Evolutionary conservation across 1,140 invertebrate species (phyloP), one percentile per base, ranked within the genome.

Genomic region (Polypedilum vanderplanki): DNA sequence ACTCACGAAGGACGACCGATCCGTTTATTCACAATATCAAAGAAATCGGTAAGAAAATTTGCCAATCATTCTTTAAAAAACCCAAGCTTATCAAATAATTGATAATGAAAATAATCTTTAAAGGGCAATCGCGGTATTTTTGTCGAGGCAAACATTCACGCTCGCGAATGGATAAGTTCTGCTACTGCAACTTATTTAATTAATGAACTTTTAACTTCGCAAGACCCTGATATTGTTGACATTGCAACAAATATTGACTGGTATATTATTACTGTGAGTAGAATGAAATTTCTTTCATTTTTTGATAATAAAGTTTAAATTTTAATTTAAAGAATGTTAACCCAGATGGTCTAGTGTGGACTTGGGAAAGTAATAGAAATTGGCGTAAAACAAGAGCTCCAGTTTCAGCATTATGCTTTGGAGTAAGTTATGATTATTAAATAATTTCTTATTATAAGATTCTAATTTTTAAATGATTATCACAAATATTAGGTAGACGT

Each of bases 271-370:
- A 90, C 90, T 0, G 84, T 90, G 1, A 77, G 83, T 1, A 90
- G 90, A 41, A 10, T 41, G 10, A 41, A 41, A 10, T 41, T 4
- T 41, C 40, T 41, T 41, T 41, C 40, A 41, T 10, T 41, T 41
- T 10, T 41, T 41, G 10, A 41, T 7, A 10, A 8, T 46, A 10
- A 10, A 3, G 15, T 10, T 46, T 46, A 10, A 46, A 10, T 3
- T 10, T 7, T 10, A 7, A 41, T 41, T 41, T 10, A 7, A 8
- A 46, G 41, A 57, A 57, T 15, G 46, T 86, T 10, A 91, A 91
- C 80, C 90, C 91, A 18, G 91, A 93, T 82, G 91, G 91, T 75
- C 92, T 91, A 78, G 88, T 85, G 74, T 91, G 12, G 12, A n/a
- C 10, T 87, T 78, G 86, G 88, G 22, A 20, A 40, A 73, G 15